Percentiles rank a stretch among this genome's conserved stretches.
Evolutionary conservation across 2,888 invertebrate genomes (phyloP).

Genomic region (Campaea margaritaria): DNA sequence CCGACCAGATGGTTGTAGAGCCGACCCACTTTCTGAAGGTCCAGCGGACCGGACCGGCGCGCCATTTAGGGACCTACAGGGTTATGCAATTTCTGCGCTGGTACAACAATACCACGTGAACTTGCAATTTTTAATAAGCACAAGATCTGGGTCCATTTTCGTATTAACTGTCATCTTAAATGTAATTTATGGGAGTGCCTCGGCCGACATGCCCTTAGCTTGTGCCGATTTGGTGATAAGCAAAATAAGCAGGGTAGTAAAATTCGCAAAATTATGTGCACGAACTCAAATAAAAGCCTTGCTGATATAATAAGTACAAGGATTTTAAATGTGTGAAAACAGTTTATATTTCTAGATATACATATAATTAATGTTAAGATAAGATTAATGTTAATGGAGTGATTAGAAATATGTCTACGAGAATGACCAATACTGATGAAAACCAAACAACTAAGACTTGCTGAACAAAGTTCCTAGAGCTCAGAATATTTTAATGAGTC

Average conservation of each 20-base stretch:
- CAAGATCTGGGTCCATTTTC: slow-evolving; percentile 40
- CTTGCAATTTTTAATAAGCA: slow-evolving; percentile 42
- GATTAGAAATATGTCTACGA: no score
- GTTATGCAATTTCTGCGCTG: slow-evolving; percentile 68
- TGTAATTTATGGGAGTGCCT: slow-evolving; percentile 34
- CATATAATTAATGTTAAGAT: no score
- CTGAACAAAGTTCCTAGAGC: no score
- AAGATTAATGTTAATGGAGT: no score
- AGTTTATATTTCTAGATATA: no score
- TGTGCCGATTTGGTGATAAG: slow-evolving; percentile 16
- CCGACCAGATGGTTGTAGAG: slow-evolving; percentile 79
- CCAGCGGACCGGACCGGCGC: slow-evolving; percentile 63
- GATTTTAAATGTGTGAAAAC: no score
- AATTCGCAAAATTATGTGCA: not conserved
- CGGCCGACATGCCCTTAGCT: slow-evolving; percentile 33
- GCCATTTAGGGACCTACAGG: slow-evolving; percentile 74
- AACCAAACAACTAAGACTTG: no score
- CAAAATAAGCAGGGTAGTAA: not conserved
- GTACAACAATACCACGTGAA: slow-evolving; percentile 33
- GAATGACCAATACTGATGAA: no score
- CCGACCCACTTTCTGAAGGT: slow-evolving; percentile 81
- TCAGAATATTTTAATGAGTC: no score
- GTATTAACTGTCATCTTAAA: slow-evolving; percentile 39
- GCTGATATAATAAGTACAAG: no score
- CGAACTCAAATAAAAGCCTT: no score